phyloP scores from a whole-genome alignment of 2,888 invertebrate species.

The Apamea epomidion region DNA sequence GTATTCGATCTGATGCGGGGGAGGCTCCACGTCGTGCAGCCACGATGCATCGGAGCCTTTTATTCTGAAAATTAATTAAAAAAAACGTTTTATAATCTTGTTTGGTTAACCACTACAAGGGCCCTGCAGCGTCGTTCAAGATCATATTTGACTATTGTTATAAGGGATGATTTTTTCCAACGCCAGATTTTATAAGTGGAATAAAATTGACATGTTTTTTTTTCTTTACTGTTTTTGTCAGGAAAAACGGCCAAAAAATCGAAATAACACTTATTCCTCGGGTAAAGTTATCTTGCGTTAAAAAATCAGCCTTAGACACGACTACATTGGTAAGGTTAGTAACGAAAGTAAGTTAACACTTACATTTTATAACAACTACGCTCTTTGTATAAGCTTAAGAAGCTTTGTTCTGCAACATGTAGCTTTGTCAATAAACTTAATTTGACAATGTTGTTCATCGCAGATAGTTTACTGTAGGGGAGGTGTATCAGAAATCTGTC shows the following conservation, averaged over 20 bases:
- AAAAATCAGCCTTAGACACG: neutral
- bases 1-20: conserved; percentile 93
- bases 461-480: conserved; percentile 76
- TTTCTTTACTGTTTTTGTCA: neutral
- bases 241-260: neutral
- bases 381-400: neutral
- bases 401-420: conserved; percentile 57
- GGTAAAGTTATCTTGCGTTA: neutral
- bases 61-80: conserved; percentile 87
- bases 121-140: neutral
- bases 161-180: neutral
- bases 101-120: neutral
- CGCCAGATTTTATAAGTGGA: neutral
- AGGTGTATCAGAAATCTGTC: conserved; percentile 81
- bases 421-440: conserved; percentile 69
- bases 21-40: conserved; percentile 96
- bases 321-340: neutral
- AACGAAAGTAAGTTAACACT: neutral
- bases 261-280: neutral
- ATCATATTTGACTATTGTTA: neutral
- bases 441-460: conserved; percentile 72
- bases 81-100: neutral
- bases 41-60: conserved; percentile 97
- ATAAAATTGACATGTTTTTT: neutral
- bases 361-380: neutral